A percentile compares a stretch with the other conserved stretches of the same genome.
phyloP scores from a whole-genome alignment of 2,113 vertebrate species.

The Aegypius monachus region DNA sequence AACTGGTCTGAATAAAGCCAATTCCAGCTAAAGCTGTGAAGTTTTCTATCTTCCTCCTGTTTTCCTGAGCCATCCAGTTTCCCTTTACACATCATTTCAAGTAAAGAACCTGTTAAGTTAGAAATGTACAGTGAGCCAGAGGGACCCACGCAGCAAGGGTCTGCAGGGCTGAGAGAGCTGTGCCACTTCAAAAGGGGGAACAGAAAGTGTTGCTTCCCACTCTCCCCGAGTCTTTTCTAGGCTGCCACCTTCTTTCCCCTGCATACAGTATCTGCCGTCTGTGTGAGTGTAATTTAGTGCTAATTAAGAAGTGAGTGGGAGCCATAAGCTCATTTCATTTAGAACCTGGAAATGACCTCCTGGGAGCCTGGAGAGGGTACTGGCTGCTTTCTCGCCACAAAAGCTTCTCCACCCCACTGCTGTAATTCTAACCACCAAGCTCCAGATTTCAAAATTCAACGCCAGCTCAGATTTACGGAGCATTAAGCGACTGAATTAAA shows the following conservation, averaged over 20 bases:
- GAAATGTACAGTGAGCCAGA: neutral
- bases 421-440: conserved; percentile 33
- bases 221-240: neutral
- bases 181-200: neutral
- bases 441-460: conserved; percentile 44
- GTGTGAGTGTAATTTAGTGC: conserved; percentile 47
- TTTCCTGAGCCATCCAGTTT: neutral
- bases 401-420: neutral
- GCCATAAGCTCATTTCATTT: conserved; percentile 50
- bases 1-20: neutral
- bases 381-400: neutral
- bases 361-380: conserved; percentile 1
- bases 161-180: neutral
- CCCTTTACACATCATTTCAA: neutral
- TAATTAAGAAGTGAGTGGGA: conserved; percentile 63
- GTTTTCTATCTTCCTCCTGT: neutral
- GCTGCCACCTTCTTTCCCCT: conserved; percentile 9
- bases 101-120: neutral
- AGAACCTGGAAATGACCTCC: conserved; percentile 50
- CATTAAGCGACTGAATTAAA: conserved; percentile 63
- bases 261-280: conserved; percentile 23
- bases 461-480: conserved; percentile 51
- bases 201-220: neutral
- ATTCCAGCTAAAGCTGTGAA: neutral
- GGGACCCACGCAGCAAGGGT: neutral